Base-by-base conservation (phyloP, 2,797 vertebrate species). In the Takifugu ocellatus region DNA sequence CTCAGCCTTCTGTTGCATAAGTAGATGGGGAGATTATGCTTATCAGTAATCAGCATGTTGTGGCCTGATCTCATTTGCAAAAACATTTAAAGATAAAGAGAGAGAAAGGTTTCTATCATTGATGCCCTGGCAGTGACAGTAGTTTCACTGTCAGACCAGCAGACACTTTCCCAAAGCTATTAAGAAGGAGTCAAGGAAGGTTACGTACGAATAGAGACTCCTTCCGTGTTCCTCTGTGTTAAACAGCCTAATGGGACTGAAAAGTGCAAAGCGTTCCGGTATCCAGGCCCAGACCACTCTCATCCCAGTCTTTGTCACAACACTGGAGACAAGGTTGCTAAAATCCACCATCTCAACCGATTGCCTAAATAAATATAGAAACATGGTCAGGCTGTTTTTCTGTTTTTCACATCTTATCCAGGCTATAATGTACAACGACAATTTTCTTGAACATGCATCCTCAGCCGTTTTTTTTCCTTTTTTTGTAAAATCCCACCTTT, bases 271-370 rank as follows among this genome's bases (percentile, higher is more conserved):
- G 26, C 94, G 91, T 59, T 94, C 93, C 0, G 94, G 94, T 60
- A 96, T 93, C 94, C 94, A 95, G 66, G 94, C 93, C 94, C 94
- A 96, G 52, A 96, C 25, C 0, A 93, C 81, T 66, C 91, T 89
- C 93, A 95, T 96, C 85, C 93, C 93, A 24, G 90, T 93, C 16
- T 75, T 83, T 0, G 87, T 92, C 46, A 94, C 91, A 1, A 88
- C 89, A 46, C 70, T 83, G 59, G 94, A 96, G 75, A 60, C 86
- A 70, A 95, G 92, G 70, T 61, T 88, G 57, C 61, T 78, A 16
- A 94, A 88, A 75, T 94, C 90, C 78, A 95, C 90, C 0, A 84
- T 86, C 68, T 93, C 91, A 44, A 92, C 91, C 0, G 72, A 77
- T 29, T 90, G 91, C 83, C 94, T 95, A 77, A 3, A 0, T 0